Percentiles rank a stretch among this genome's conserved stretches.
Evolutionary conservation across 2,113 vertebrate genomes (phyloP).

Genomic region (Prionailurus viverrinus): DNA sequence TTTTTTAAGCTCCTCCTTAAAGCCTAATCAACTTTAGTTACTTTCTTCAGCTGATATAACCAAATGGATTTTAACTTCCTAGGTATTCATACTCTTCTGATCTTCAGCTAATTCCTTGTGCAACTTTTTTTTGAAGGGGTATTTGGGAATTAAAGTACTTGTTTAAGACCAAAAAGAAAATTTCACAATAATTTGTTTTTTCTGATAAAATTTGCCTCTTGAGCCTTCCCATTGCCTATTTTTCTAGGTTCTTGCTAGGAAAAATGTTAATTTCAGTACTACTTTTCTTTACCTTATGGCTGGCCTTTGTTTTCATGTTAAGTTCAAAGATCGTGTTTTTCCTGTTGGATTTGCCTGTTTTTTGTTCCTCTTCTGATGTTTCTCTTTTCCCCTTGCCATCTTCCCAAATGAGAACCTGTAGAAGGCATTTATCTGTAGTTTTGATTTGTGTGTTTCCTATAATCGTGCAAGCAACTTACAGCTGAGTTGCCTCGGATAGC

Average conservation of each 20-base stretch:
- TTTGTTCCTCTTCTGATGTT: background rate
- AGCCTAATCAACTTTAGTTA: background rate
- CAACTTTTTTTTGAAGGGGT: background rate
- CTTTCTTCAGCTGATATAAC: background rate
- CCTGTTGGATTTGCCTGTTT: background rate
- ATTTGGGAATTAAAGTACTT: background rate
- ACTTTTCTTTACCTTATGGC: background rate
- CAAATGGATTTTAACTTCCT: background rate
- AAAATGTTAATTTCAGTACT: background rate
- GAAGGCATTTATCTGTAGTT: background rate
- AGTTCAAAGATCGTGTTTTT: background rate
- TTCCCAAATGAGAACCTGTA: background rate
- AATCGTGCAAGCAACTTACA: background rate
- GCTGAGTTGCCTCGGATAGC: background rate
- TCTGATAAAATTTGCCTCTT: background rate
- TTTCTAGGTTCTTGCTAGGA: background rate
- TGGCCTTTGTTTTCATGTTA: conserved; percentile 33
- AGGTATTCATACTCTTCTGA: background rate
- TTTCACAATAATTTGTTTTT: background rate
- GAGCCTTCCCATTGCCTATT: background rate
- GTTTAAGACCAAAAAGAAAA: conserved; percentile 15
- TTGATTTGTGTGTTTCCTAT: conserved; percentile 35
- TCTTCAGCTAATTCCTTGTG: background rate
- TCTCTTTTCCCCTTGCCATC: background rate
- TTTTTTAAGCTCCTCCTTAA: background rate